Evolutionary conservation across 35 echinoderm and acorn worm species (phyloP).

Genomic region (Diadema setosum): DNA sequence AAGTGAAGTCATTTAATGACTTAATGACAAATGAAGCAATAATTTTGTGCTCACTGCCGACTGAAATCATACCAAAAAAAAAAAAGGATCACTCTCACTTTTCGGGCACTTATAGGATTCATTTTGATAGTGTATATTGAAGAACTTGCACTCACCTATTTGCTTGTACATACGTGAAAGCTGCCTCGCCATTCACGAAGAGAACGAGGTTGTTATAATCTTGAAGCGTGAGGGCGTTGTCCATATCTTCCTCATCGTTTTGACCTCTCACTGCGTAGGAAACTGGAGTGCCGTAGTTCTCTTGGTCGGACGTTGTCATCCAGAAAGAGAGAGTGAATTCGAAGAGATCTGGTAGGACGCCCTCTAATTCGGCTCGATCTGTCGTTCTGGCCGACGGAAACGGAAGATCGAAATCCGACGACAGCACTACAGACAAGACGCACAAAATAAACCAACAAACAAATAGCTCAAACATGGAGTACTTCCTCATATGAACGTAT

Average conservation of each 20-base stretch:
- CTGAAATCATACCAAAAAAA: too few relatives aligned
- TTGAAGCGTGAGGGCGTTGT: constrained; percentile 60
- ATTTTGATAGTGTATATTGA: too few relatives aligned
- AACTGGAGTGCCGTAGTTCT: constrained; percentile 45
- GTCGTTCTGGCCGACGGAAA: constrained; percentile 30
- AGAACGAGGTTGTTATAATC: constrained; percentile 75
- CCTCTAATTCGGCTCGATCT: constrained; percentile 7
- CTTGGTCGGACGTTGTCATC: constrained; percentile 58
- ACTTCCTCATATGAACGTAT: too few relatives aligned
- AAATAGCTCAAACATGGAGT: too few relatives aligned
- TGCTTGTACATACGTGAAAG: constrained; percentile 37
- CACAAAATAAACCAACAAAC: too few relatives aligned
- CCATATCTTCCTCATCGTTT: not conserved
- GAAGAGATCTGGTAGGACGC: constrained; percentile 36
- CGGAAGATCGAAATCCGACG: constrained; percentile 30
- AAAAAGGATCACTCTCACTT: too few relatives aligned
- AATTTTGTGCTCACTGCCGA: too few relatives aligned
- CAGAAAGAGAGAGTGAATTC: constrained; percentile 68
- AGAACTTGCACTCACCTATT: constrained; percentile 62
- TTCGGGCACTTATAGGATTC: too few relatives aligned
- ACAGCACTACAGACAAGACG: constrained; percentile 34
- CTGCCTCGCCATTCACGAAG: constrained; percentile 52
- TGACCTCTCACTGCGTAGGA: constrained; percentile 33
- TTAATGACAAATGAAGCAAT: too few relatives aligned
- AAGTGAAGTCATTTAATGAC: too few relatives aligned